These are phyloP conservation scores for Bubo bubo DNA, from an alignment of 2,113 vertebrate genomes.

Conservation along the genomic window DNA sequence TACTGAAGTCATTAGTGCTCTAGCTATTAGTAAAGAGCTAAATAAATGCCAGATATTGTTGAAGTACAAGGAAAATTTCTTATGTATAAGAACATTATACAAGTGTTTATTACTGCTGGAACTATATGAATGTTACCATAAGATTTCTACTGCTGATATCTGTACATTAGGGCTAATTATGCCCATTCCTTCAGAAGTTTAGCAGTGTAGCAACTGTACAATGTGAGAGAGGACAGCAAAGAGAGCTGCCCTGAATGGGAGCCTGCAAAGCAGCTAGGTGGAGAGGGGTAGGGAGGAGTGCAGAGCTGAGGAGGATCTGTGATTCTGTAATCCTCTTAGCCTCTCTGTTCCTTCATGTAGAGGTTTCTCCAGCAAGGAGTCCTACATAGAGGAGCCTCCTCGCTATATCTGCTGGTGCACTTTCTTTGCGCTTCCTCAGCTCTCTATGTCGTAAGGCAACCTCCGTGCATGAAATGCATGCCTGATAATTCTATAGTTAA, in stretches of 20 bases:
- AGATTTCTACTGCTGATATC: neutral
- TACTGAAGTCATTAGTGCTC: neutral
- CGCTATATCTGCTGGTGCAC: neutral
- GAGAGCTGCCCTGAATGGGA: neutral
- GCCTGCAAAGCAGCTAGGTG: neutral
- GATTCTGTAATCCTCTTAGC: neutral
- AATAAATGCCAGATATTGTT: neutral
- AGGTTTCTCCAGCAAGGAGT: neutral
- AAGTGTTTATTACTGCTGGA: neutral
- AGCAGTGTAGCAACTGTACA: neutral
- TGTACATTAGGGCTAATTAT: neutral
- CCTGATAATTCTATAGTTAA: neutral
- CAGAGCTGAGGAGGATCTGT: neutral
- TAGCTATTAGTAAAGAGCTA: neutral
- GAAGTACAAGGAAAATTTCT: neutral
- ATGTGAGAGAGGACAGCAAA: neutral
- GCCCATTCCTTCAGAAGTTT: neutral
- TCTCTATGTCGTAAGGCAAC: neutral
- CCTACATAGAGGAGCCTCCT: neutral
- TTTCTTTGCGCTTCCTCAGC: neutral
- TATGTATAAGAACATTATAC: neutral
- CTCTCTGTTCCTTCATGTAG: neutral
- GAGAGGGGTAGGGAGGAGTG: neutral
- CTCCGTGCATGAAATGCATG: neutral
- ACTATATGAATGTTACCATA: neutral